Percentiles rank a stretch among this genome's conserved stretches.
phyloP scores from a whole-genome alignment of 2,797 vertebrate genomes.

The Microtus obscurus region DNA sequence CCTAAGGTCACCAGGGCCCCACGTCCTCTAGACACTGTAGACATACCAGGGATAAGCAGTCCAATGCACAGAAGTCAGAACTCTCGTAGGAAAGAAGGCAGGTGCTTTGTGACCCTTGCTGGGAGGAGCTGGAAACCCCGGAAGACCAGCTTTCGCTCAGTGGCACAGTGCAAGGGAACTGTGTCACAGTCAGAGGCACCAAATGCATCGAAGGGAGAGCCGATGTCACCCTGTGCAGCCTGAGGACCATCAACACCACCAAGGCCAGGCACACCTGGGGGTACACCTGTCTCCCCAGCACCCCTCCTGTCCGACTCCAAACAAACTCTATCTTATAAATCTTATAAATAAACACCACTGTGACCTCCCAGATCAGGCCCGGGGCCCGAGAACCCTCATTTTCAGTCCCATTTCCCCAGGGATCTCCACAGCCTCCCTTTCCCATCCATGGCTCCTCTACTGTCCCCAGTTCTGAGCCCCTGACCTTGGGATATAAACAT shows the following conservation, averaged over 20 bases:
- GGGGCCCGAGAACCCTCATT: fast-evolving
- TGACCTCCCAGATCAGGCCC: not conserved
- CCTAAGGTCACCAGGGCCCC: not conserved
- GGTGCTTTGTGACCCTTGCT: not conserved
- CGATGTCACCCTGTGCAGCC: fast-evolving
- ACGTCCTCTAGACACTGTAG: not conserved
- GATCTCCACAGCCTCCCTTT: too few species aligned
- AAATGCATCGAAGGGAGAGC: not conserved
- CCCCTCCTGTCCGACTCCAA: too few species aligned
- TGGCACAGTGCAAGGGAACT: too few species aligned
- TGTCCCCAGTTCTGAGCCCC: not conserved
- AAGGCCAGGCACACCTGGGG: not conserved
- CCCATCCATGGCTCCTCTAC: fast-evolving
- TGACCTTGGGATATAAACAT: not conserved
- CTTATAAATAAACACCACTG: not conserved
- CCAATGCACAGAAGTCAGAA: not conserved
- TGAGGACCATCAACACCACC: not conserved
- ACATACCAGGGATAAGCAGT: not conserved
- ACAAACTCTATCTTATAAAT: not conserved
- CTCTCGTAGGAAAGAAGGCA: not conserved
- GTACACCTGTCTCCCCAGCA: not conserved
- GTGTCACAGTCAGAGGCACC: not conserved
- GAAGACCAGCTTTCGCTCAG: not conserved
- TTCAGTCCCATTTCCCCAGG: not conserved
- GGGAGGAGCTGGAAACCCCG: not conserved